These are phyloP conservation scores for Oceanodroma tethys DNA, from an alignment of 2,113 vertebrate genomes.

Conservation along the genomic window DNA sequence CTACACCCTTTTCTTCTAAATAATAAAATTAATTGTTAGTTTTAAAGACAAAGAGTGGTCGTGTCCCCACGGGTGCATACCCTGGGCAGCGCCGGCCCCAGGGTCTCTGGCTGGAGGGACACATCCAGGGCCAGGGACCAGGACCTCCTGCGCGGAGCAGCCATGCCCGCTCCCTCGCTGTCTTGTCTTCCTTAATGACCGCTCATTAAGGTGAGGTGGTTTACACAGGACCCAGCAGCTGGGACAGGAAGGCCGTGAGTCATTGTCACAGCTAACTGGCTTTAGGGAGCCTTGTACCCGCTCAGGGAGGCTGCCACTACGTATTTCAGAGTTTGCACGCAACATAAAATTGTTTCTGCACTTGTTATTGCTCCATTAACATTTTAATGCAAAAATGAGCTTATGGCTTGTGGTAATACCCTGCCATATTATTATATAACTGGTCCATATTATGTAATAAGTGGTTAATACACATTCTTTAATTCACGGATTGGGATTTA, in stretches of 20 bases:
- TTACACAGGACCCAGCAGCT: fast-evolving
- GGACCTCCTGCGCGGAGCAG: fast-evolving
- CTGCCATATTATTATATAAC: background rate
- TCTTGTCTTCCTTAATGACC: background rate
- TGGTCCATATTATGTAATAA: too few relatives aligned
- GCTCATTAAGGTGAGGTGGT: fast-evolving
- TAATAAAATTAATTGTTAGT: too few relatives aligned
- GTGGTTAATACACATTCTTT: background rate
- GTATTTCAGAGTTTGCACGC: fast-evolving
- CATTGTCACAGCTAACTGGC: background rate
- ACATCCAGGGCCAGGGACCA: too few relatives aligned
- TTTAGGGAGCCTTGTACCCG: background rate
- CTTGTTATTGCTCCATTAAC: background rate
- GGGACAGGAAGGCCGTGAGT: background rate
- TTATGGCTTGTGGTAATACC: background rate
- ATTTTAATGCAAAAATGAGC: background rate
- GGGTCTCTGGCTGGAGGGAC: background rate
- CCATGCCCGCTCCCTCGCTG: fast-evolving
- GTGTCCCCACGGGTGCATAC: fast-evolving
- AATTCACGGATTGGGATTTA: background rate
- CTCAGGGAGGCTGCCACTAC: background rate
- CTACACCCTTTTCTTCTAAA: background rate
- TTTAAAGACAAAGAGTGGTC: background rate
- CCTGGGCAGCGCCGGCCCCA: fast-evolving
- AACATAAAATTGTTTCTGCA: background rate